Conservation (phyloP, 2,888 invertebrate genomes). For the Drosophila hamatofila region DNA sequence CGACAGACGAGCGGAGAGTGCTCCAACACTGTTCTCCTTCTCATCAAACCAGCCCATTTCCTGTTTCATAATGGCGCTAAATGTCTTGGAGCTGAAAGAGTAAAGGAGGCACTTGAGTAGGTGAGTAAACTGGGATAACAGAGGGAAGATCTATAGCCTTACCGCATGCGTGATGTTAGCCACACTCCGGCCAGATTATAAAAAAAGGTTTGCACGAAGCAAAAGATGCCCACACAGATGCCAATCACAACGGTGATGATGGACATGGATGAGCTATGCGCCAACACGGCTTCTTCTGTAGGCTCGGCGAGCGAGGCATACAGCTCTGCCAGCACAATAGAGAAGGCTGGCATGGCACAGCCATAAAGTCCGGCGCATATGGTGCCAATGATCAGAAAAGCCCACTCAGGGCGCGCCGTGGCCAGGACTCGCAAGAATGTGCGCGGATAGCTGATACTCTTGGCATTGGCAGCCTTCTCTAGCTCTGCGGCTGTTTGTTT, state of each 20-base stretch:
- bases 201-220: constrained; percentile 90
- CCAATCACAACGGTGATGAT: constrained; percentile 88
- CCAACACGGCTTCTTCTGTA: constrained; percentile 86
- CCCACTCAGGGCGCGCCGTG: constrained; percentile 88
- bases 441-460: constrained; percentile 54
- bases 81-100: constrained; percentile 84
- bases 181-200: constrained; percentile 91
- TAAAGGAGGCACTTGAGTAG: background rate
- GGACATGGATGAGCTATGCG: constrained; percentile 87
- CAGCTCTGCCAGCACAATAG: constrained; percentile 91
- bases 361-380: constrained; percentile 89
- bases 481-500: constrained; percentile 2
- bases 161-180: constrained; percentile 88
- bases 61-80: constrained; percentile 89
- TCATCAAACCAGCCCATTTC: constrained; percentile 92
- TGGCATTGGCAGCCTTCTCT: constrained; percentile 1
- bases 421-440: constrained; percentile 87
- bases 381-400: constrained; percentile 87
- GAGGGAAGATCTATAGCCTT: background rate
- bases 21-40: constrained; percentile 89
- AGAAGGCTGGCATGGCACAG: constrained; percentile 90
- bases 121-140: too few species aligned
- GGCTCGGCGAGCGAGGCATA: constrained; percentile 86
- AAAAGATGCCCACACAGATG: constrained; percentile 87
- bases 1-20: constrained; percentile 89